These are phyloP conservation scores for Ophonus ardosiacus DNA, from an alignment of 2,888 invertebrate species.

Conservation along the genomic window DNA sequence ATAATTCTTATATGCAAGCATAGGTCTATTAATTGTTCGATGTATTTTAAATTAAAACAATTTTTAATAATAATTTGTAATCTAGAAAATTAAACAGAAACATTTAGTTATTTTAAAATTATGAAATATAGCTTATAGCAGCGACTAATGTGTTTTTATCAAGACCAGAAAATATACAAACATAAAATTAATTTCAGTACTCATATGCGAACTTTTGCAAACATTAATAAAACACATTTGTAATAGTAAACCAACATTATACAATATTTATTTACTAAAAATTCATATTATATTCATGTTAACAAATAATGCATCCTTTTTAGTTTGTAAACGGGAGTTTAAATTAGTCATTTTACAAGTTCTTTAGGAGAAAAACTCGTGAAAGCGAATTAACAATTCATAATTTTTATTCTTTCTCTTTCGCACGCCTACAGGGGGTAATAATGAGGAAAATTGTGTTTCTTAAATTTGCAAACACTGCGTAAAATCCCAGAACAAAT, in stretches of 20 bases:
- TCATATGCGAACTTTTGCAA: neutral
- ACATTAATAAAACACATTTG: neutral
- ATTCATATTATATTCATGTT: neutral
- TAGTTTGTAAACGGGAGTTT: slow-evolving; percentile 12
- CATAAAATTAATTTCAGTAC: neutral
- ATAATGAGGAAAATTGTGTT: slow-evolving; percentile 41
- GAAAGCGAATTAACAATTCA: slow-evolving; percentile 54
- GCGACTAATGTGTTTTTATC: no score
- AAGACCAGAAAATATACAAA: neutral
- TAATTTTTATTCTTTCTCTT: slow-evolving; percentile 45
- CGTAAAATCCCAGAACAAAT: slow-evolving; percentile 42
- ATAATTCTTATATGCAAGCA: no score
- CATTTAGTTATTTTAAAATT: no score
- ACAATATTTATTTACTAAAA: neutral
- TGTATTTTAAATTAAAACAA: no score
- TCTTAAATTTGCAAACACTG: slow-evolving; percentile 50
- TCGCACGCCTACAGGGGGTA: slow-evolving; percentile 26
- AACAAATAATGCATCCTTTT: neutral
- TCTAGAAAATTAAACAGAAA: no score
- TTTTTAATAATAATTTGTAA: no score
- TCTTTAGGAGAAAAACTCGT: slow-evolving; percentile 45
- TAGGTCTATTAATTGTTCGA: no score
- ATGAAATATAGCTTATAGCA: no score
- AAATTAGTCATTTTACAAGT: slow-evolving; percentile 30
- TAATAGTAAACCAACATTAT: neutral